These are phyloP conservation scores for Darevskia mixta DNA, from an alignment of 2,797 vertebrate species.

Conservation along the genomic window DNA sequence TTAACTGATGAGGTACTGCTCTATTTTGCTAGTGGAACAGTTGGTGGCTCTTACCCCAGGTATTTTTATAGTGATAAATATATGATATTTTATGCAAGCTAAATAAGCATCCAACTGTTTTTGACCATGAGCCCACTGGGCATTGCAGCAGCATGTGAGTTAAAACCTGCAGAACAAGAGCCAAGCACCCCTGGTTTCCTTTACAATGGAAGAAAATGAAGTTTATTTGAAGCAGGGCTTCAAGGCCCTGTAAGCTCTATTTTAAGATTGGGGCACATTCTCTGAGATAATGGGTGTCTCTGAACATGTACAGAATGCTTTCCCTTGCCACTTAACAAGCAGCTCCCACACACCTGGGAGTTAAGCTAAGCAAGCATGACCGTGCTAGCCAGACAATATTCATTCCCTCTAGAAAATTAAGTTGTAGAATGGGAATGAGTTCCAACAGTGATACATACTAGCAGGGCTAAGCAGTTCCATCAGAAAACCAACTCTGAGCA, in stretches of 20 bases:
- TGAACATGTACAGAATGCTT: not conserved
- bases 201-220: not conserved
- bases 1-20: too few relatives aligned
- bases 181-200: not conserved
- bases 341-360: not conserved
- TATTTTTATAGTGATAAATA: not conserved
- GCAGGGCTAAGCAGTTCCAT: not conserved
- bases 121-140: constrained; percentile 16
- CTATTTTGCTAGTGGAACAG: not conserved
- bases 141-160: not conserved
- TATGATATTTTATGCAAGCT: not conserved
- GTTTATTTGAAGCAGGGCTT: not conserved
- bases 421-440: not conserved
- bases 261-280: not conserved
- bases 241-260: not conserved
- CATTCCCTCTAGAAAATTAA: not conserved
- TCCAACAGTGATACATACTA: not conserved
- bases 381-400: not conserved
- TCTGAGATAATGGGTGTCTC: not conserved
- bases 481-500: too few relatives aligned
- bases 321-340: not conserved
- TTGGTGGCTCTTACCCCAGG: not conserved
- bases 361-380: not conserved
- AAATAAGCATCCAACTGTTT: constrained; percentile 44
- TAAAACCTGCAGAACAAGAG: constrained; percentile 47